Base-by-base conservation (phyloP, 2,888 invertebrate species). In the Hecatera dysodea region DNA sequence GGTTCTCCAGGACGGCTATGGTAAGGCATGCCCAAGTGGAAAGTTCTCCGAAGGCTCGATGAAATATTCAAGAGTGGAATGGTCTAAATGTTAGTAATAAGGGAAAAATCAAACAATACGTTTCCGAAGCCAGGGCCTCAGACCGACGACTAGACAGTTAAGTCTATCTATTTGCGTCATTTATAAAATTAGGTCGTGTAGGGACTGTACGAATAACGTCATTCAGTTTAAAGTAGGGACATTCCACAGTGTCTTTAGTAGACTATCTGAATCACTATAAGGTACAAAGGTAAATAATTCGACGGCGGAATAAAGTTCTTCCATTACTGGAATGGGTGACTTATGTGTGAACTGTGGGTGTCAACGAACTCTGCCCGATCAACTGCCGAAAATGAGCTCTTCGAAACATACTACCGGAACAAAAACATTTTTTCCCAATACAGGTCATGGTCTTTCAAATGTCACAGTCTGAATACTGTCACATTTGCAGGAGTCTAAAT, bases 201-300 rank as follows among this genome's bases (percentile, higher is more conserved):
- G 77, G 72, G 77, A 69, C 69, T 42, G 22, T 33, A 15, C 6
- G 15, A 2, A 9, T 9, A 19, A 60, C 70, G 59, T 77, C 77
- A 77, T 55, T 27, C 22, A 42, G 22, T 0, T 17, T 9, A 22
- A 24, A 33, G 6, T 15, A 46, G 59, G 76, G 77, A 57, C 56
- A 75, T 57, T 57, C 56, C 66, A 2, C 12, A 27, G 22, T 24
- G 44, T 46, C 29, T 69, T 22, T 55, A 48, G 11, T 24, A 11
- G 0, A 27, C 9, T 48, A n/a, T 19, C 39, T 72, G 72, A 72
- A 59, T 77, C 73, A 77, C 22, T 15, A 22, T 1, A 15, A 39
- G 15, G 5, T 6, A 22, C 59, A 77, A 69, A 73, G 59, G 59
- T 77, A 22, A 68, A 59, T 53, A 12, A 53, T 33, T 27, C 22